Evolutionary conservation across 2,113 vertebrate genomes (phyloP).

Genomic region (Cheirogaleus medius): DNA sequence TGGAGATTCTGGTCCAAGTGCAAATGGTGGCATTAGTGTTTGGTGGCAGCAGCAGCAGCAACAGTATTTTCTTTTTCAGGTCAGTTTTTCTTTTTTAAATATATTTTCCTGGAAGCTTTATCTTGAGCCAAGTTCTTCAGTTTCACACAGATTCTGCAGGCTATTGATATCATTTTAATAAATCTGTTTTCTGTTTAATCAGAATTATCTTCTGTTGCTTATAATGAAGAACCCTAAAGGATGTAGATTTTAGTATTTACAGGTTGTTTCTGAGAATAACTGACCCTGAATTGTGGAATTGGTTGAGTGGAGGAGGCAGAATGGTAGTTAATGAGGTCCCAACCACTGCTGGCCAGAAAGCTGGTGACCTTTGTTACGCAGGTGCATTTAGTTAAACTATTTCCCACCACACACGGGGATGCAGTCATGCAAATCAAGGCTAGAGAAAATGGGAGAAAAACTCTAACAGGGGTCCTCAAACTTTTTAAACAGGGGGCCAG

Average conservation of each 20-base stretch:
- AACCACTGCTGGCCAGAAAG: not conserved
- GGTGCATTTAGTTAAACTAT: not conserved
- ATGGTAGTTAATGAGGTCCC: not conserved
- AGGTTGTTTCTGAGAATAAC: not conserved
- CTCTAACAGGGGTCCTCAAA: no score
- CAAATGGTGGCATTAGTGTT: not conserved
- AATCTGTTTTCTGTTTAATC: not conserved
- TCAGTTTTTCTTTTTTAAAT: not conserved
- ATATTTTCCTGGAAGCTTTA: not conserved
- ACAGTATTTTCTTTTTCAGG: not conserved
- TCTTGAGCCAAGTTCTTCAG: not conserved
- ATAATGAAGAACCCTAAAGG: not conserved
- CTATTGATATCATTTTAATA: not conserved
- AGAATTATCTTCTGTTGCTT: not conserved
- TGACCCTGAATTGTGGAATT: not conserved
- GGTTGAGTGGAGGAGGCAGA: not conserved
- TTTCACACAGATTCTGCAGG: not conserved
- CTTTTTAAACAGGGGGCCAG: no score
- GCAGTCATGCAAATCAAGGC: not conserved
- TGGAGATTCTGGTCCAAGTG: fast-evolving
- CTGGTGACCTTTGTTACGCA: not conserved
- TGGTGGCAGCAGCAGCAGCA: not conserved
- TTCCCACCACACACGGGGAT: not conserved
- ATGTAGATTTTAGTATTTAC: not conserved
- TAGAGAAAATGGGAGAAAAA: not conserved